phyloP scores from a whole-genome alignment of 2,797 vertebrate genomes.

The Cuniculus paca region DNA sequence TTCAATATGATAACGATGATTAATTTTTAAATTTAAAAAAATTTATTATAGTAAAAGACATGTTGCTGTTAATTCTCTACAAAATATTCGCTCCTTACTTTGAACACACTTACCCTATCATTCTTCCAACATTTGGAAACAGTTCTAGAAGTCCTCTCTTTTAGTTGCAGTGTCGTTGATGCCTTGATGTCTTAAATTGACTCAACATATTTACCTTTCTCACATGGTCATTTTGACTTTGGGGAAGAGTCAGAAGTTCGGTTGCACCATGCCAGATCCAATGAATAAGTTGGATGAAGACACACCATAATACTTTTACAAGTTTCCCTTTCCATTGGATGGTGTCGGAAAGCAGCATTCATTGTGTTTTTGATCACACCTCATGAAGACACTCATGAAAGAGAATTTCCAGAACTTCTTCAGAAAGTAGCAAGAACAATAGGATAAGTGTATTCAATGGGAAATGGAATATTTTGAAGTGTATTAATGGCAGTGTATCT shows the following conservation, averaged over 20 bases:
- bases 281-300: not conserved
- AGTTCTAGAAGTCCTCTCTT: not conserved
- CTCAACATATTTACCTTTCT: not conserved
- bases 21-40: not conserved
- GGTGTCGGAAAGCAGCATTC: not conserved
- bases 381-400: not conserved
- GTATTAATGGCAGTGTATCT: not conserved
- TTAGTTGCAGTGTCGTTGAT: not conserved
- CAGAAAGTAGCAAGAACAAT: too few relatives aligned
- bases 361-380: not conserved
- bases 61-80: not conserved
- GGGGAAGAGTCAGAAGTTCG: not conserved
- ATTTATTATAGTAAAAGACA: not conserved
- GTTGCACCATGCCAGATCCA: not conserved
- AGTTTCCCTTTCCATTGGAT: not conserved
- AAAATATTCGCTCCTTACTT: not conserved
- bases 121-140: not conserved
- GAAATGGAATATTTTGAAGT: not conserved
- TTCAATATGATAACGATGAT: not conserved
- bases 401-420: not conserved
- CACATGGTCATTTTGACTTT: not conserved
- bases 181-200: not conserved
- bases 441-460: not conserved
- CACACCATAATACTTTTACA: not conserved
- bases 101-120: not conserved